A percentile compares a stretch with the other conserved stretches of the same genome.
These are phyloP conservation scores for Dexiosoma caninum DNA, from an alignment of 2,888 invertebrate genomes.

Conservation along the genomic window DNA sequence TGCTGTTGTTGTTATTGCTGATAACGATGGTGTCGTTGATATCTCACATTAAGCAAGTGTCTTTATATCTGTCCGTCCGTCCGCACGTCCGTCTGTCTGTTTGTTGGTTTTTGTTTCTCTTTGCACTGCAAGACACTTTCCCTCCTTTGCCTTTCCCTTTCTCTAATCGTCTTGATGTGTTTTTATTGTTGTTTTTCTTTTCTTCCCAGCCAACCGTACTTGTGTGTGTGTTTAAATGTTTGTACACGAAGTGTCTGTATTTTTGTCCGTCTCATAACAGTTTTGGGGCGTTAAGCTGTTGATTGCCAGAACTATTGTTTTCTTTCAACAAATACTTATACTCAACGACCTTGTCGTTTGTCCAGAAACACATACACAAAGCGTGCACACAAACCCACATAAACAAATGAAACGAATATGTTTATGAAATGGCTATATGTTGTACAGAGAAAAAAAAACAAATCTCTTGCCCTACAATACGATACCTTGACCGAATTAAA, in stretches of 20 bases:
- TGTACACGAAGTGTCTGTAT: conserved; percentile 25
- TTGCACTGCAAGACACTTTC: conserved; percentile 46
- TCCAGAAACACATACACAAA: conserved; percentile 18
- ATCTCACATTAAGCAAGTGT: conserved; percentile 60
- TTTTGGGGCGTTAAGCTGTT: conserved; percentile 73
- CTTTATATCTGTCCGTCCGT: conserved; percentile 33
- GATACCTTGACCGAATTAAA: conserved; percentile 43
- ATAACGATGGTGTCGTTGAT: conserved; percentile 41
- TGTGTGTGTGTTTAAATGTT: conserved; percentile 8
- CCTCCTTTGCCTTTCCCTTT: neutral
- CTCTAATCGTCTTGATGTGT: too few relatives aligned
- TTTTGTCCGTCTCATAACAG: conserved; percentile 36
- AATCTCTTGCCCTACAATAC: neutral
- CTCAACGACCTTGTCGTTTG: conserved; percentile 65
- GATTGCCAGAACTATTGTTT: conserved; percentile 76
- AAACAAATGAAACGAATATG: neutral
- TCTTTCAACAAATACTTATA: conserved; percentile 70
- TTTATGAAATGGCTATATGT: conserved; percentile 14
- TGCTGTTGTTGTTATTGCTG: conserved; percentile 4
- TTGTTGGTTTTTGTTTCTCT: conserved; percentile 21
- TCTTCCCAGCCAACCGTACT: neutral
- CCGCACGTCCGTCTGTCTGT: neutral
- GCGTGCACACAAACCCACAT: too few relatives aligned
- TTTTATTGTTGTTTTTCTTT: neutral
- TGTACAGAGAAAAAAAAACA: neutral